Evolutionary conservation across 2,113 vertebrate genomes (phyloP).

Genomic region (Etheostoma spectabile): DNA sequence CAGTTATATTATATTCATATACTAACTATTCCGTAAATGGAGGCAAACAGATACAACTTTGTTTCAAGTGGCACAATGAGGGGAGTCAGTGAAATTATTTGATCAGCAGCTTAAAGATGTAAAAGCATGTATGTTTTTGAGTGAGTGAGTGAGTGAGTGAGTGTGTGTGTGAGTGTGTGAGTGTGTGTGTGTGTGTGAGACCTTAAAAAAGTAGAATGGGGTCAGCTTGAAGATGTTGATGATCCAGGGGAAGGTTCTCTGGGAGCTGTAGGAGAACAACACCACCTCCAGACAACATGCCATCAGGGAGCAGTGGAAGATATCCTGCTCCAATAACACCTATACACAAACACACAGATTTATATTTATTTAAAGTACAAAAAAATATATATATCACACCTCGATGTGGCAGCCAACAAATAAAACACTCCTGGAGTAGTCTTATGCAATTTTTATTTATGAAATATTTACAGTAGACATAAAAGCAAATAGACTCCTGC

Average conservation of each 20-base stretch:
- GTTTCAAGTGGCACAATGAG: too few relatives aligned
- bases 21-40: background rate
- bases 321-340: constrained; percentile 94
- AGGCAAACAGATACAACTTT: background rate
- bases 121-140: background rate
- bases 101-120: background rate
- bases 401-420: background rate
- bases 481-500: background rate
- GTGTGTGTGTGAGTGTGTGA: background rate
- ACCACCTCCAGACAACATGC: constrained; percentile 96
- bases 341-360: constrained; percentile 54
- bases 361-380: background rate
- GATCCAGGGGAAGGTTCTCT: constrained; percentile 97
- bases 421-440: background rate
- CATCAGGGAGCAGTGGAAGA: constrained; percentile 94
- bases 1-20: background rate
- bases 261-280: constrained; percentile 95
- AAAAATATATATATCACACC: background rate
- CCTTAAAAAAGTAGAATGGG: constrained; percentile 98
- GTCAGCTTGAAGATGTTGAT: constrained; percentile 88
- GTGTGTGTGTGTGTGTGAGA: constrained; percentile 37
- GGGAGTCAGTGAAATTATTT: background rate
- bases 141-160: background rate
- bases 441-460: background rate
- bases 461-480: background rate